A percentile compares a stretch with the other conserved stretches of the same genome.
Conservation (phyloP, 2,888 invertebrate genomes). For the Scrobipalpa costella region DNA sequence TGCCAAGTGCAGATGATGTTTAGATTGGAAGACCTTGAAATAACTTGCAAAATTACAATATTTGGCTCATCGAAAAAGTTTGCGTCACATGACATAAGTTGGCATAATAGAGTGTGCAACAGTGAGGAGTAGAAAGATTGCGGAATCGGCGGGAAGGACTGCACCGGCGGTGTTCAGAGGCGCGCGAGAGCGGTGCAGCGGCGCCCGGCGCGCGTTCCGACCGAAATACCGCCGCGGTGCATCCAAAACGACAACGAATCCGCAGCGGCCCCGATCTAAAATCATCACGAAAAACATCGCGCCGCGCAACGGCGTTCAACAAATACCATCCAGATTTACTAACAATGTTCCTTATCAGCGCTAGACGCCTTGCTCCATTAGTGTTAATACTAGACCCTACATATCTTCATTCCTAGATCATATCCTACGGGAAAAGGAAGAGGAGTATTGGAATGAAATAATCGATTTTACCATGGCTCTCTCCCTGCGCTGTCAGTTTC, state of each 20-base stretch:
- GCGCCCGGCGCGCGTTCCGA: conserved; percentile 3
- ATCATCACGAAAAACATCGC: too few relatives aligned
- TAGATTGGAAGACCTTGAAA: conserved; percentile 6
- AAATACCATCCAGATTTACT: conserved; percentile 20
- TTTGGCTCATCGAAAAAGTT: conserved; percentile 10
- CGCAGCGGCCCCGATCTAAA: conserved; percentile 60
- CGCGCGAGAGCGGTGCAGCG: conserved; percentile 12
- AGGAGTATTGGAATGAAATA: conserved; percentile 30
- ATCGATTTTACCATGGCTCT: conserved; percentile 86
- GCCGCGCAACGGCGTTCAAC: conserved; percentile 17
- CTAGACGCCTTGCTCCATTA: neutral
- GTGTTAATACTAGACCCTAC: too few relatives aligned
- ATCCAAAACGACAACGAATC: conserved; percentile 54
- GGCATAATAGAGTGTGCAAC: conserved; percentile 1
- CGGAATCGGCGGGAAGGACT: neutral
- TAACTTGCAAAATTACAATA: conserved; percentile 17
- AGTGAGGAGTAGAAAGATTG: neutral
- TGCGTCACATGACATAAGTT: conserved; percentile 19
- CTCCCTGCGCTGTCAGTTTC: conserved; percentile 86
- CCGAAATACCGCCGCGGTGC: conserved; percentile 25
- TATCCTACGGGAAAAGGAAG: conserved; percentile 15
- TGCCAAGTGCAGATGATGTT: conserved; percentile 13
- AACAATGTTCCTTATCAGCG: neutral
- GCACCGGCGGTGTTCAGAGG: neutral
- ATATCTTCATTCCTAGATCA: neutral